Conservation (phyloP, 2,888 invertebrate genomes). For the Drosophila rellima region DNA sequence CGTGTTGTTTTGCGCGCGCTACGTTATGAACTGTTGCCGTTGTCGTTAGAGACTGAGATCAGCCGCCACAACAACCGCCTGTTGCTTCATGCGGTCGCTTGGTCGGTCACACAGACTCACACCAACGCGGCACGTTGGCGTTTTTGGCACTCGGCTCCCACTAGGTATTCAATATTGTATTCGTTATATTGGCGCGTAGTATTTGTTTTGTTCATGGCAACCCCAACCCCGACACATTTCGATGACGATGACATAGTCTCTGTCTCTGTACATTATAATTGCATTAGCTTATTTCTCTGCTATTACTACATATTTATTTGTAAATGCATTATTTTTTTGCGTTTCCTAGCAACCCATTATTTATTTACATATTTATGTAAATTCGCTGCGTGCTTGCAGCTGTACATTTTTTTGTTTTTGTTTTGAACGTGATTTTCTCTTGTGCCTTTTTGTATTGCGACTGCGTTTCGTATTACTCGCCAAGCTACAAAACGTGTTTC, state of each 20-base stretch:
- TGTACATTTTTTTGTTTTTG: slow-evolving; percentile 6
- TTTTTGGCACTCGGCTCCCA: slow-evolving; percentile 56
- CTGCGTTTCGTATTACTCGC: slow-evolving; percentile 30
- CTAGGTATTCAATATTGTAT: slow-evolving; percentile 23
- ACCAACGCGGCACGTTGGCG: slow-evolving; percentile 49
- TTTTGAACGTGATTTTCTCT: slow-evolving; percentile 42
- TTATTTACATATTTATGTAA: slow-evolving; percentile 46
- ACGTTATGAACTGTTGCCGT: slow-evolving; percentile 71
- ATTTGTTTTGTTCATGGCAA: slow-evolving; percentile 42
- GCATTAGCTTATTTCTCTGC: slow-evolving; percentile 18
- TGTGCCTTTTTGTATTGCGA: neutral
- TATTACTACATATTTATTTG: slow-evolving; percentile 1
- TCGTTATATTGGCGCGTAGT: slow-evolving; percentile 48
- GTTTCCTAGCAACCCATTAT: slow-evolving; percentile 1
- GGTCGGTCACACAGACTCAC: slow-evolving; percentile 34
- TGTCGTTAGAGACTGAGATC: slow-evolving; percentile 77
- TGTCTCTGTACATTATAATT: slow-evolving; percentile 33
- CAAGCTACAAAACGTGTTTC: slow-evolving; percentile 39
- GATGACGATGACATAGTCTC: slow-evolving; percentile 57
- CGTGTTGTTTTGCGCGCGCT: slow-evolving; percentile 67
- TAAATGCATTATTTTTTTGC: neutral
- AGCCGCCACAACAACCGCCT: slow-evolving; percentile 73
- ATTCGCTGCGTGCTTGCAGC: slow-evolving; percentile 26
- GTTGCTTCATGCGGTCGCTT: slow-evolving; percentile 62
- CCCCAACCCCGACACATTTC: slow-evolving; percentile 54